phyloP scores from a whole-genome alignment of 1,140 invertebrate genomes.

The Bemisia tabaci region DNA sequence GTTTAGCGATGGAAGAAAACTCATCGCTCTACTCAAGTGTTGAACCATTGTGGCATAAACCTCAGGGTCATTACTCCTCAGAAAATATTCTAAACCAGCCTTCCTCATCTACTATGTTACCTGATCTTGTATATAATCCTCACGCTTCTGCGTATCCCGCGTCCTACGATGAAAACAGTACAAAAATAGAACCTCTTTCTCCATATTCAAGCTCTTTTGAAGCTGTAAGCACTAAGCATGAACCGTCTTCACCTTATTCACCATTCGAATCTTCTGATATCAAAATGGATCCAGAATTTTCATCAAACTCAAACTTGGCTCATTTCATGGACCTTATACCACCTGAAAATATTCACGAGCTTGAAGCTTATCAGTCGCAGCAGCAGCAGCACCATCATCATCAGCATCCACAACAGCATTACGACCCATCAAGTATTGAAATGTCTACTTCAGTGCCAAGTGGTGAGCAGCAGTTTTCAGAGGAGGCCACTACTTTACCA shows the following conservation, averaged over 20 bases:
- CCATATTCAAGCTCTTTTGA: not conserved
- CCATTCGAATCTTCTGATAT: not conserved
- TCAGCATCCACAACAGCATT: not conserved
- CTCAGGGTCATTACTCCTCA: not conserved
- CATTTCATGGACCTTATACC: not conserved
- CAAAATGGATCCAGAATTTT: not conserved
- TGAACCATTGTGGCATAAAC: not conserved
- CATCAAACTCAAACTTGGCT: not conserved
- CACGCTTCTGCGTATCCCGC: not conserved
- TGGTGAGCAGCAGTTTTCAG: not conserved
- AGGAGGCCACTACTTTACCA: not conserved
- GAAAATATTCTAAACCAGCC: not conserved
- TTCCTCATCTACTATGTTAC: not conserved
- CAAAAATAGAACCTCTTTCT: not conserved
- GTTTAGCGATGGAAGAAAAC: not conserved
- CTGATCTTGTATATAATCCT: constrained; percentile 5
- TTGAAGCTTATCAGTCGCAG: not conserved
- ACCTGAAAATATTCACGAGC: not conserved
- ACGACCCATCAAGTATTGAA: not conserved
- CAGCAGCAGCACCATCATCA: constrained; percentile 3
- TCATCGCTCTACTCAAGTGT: not conserved
- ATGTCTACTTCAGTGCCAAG: not conserved
- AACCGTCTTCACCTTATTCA: not conserved
- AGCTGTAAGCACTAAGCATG: not conserved
- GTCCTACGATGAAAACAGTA: not conserved